Base-by-base conservation (phyloP, 1,140 invertebrate genomes). In the Drosophila asahinai region DNA sequence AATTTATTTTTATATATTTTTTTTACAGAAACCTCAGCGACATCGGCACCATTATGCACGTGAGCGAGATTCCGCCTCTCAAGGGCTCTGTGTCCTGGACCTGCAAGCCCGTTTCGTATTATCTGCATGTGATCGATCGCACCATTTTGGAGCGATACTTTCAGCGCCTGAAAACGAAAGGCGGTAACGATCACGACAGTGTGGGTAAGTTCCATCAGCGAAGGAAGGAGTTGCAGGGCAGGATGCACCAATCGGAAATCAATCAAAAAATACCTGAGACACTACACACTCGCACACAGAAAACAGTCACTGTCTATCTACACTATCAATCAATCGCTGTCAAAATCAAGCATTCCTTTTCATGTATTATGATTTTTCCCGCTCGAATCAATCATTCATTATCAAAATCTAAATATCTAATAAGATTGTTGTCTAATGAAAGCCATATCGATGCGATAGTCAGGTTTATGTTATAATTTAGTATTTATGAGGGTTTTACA, bases 1-100 rank as follows among this genome's bases (percentile, higher is more conserved):
- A 1, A 30, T n/a, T 17, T 19, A 0, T 45, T 14, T 42, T 5
- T n/a, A 1, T 64, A 25, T 25, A 25, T 25, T 3, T 25, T 1
- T n/a, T 1, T 82, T 70, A 3, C 52, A 94, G 94, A 91, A 96
- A 96, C 83, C 93, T 95, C 77, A 94, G 95, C 95, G 98, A 99
- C 94, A 99, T 99, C 92, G 98, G 98, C 62, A 99, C 98, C 45
- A 99, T 99, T 89, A 99, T 99, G 97, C 97, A 99, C 92, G 98
- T 99, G 9, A 97, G 97, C 51, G 98, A 99, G 94, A 97, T 99
- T 95, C 97, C 97, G 68, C 98, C 98, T 8, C 93, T 99, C 57
- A 96, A 96, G 91, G 98, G 98, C 77, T 99, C 98, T 6, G 98
- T 99, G 42, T 99, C 98, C 7, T 99, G 98, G 99, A 99, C 99